phyloP scores from a whole-genome alignment of 2,888 invertebrate genomes.

The Cryptus viduatorius region DNA sequence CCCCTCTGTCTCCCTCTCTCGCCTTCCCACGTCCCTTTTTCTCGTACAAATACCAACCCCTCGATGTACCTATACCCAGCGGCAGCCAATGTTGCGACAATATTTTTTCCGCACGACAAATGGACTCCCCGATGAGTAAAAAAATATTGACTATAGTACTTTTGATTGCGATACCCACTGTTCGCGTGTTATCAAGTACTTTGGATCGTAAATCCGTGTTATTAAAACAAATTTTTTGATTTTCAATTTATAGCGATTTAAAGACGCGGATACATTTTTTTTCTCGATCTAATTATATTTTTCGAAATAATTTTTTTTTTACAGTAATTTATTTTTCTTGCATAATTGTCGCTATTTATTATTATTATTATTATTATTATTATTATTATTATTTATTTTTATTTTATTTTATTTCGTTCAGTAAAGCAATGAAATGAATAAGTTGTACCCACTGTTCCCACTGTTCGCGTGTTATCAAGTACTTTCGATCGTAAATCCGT shows the following conservation, averaged over 20 bases:
- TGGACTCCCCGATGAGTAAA: neutral
- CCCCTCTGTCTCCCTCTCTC: slow-evolving; percentile 51
- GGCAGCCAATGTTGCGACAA: slow-evolving; percentile 23
- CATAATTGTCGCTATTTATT: too few species aligned
- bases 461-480: neutral
- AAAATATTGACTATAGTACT: neutral
- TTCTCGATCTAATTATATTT: neutral
- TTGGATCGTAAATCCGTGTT: neutral
- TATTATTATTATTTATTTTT: too few species aligned
- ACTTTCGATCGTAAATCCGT: neutral
- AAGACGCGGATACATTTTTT: too few species aligned
- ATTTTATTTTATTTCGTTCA: too few species aligned
- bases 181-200: neutral
- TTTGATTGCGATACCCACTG: slow-evolving; percentile 1
- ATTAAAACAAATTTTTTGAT: neutral
- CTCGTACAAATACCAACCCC: slow-evolving; percentile 52
- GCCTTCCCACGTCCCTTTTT: slow-evolving; percentile 76
- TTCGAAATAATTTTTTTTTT: neutral
- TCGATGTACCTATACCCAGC: slow-evolving; percentile 12
- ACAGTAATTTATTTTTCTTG: neutral
- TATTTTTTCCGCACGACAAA: slow-evolving; percentile 5
- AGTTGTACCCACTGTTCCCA: too few species aligned
- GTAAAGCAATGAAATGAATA: too few species aligned
- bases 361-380: too few species aligned
- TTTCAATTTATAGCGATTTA: neutral